A percentile compares a stretch with the other conserved stretches of the same genome.
phyloP scores from a whole-genome alignment of 2,113 vertebrate genomes.

The Crypturellus undulatus region DNA sequence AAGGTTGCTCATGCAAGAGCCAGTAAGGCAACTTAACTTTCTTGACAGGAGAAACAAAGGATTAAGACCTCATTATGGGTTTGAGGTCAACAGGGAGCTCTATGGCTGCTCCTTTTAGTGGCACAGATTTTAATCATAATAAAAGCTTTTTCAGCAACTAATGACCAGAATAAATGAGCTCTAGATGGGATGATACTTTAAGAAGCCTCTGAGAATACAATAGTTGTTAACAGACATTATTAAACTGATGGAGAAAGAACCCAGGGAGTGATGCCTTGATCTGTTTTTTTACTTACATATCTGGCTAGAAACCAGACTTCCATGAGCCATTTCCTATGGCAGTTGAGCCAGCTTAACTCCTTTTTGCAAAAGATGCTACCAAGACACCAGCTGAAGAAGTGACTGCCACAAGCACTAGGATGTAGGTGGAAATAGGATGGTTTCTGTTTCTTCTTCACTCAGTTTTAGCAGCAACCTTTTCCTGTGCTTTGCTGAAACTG shows the following conservation, averaged over 20 bases:
- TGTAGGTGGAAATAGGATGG: neutral
- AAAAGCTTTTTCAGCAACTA: neutral
- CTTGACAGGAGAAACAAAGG: neutral
- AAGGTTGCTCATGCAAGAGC: neutral
- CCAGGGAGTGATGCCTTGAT: accelerated
- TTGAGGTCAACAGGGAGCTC: neutral
- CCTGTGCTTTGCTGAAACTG: neutral
- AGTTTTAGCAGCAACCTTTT: neutral
- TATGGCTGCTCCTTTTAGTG: neutral
- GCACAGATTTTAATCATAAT: neutral
- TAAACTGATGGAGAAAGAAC: neutral
- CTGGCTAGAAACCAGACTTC: neutral
- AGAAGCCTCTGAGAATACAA: neutral
- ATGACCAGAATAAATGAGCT: slow-evolving; percentile 11
- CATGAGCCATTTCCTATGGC: neutral
- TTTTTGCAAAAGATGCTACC: neutral
- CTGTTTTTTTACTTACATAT: neutral
- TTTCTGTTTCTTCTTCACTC: neutral
- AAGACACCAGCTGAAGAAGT: neutral
- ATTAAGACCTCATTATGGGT: neutral
- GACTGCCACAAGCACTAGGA: neutral
- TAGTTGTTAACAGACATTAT: accelerated
- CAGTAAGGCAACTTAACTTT: neutral
- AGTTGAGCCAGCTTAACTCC: accelerated
- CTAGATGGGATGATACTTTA: neutral